Evolutionary conservation across 2,888 invertebrate genomes (phyloP).

Genomic region (Tachina fera): DNA sequence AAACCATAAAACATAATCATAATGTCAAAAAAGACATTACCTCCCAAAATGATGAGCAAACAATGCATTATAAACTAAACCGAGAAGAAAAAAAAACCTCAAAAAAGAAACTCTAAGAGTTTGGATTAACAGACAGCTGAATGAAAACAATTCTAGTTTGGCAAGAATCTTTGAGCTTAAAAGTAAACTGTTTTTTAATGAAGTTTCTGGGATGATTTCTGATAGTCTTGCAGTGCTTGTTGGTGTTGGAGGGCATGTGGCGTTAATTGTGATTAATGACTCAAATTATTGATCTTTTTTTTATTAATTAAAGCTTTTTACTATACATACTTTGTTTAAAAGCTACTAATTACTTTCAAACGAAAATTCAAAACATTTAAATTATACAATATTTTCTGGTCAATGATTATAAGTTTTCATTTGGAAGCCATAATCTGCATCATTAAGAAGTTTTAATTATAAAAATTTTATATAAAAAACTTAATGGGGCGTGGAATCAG

Average conservation of each 20-base stretch:
- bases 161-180: conserved; percentile 48
- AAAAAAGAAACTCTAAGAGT: not conserved
- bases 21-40: conserved; percentile 45
- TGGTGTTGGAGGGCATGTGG: conserved; percentile 74
- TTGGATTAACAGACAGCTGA: not conserved
- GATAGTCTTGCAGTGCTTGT: conserved; percentile 28
- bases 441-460: conserved; percentile 22
- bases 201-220: not conserved
- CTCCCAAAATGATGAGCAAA: conserved; percentile 56
- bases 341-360: conserved; percentile 62
- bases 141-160: conserved; percentile 44
- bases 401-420: conserved; percentile 40
- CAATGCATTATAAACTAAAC: conserved; percentile 41
- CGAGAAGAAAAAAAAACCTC: not conserved
- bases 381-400: conserved; percentile 1
- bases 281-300: conserved; percentile 74
- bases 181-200: conserved; percentile 52
- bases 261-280: conserved; percentile 81
- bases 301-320: conserved; percentile 36
- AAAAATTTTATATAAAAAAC: not conserved
- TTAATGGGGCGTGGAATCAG: conserved; percentile 38
- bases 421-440: conserved; percentile 34
- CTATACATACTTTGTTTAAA: not conserved
- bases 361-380: not conserved
- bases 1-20: conserved; percentile 51